Conservation (phyloP, 2,888 invertebrate genomes). For the Nasonovia ribisnigri region DNA sequence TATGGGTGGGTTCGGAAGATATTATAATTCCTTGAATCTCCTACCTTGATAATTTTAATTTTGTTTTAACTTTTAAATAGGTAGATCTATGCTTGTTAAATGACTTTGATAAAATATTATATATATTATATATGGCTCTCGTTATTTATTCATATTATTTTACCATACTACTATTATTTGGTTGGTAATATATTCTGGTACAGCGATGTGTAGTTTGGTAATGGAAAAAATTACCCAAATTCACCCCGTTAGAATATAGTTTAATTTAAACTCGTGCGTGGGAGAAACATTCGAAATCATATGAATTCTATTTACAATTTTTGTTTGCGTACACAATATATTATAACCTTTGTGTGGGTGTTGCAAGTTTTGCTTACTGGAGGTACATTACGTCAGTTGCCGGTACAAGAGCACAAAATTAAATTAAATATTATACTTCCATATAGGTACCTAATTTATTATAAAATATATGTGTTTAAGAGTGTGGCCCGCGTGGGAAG, state of each 20-base stretch:
- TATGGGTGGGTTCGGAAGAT: not conserved
- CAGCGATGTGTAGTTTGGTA: not conserved
- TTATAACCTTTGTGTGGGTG: not conserved
- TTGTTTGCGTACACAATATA: not conserved
- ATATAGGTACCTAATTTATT: not conserved
- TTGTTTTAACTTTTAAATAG: too few relatives aligned
- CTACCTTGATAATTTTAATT: not conserved
- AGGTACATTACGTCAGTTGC: not conserved
- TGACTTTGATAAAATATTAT: not conserved
- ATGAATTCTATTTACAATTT: constrained; percentile 13
- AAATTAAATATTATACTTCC: not conserved
- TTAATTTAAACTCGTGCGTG: not conserved
- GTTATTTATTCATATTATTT: not conserved
- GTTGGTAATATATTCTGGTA: not conserved
- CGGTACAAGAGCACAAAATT: not conserved
- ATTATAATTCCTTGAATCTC: not conserved
- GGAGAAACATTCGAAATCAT: not conserved
- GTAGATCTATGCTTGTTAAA: not conserved
- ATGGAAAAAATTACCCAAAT: not conserved
- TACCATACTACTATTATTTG: not conserved
- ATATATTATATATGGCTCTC: not conserved
- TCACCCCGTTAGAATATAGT: not conserved
- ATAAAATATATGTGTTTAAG: not conserved
- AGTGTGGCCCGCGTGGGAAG: not conserved
- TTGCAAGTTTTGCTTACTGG: not conserved